A percentile compares a stretch with the other conserved stretches of the same genome.
Evolutionary conservation across 2,113 vertebrate species (phyloP).

Genomic region (Pelobates fuscus): DNA sequence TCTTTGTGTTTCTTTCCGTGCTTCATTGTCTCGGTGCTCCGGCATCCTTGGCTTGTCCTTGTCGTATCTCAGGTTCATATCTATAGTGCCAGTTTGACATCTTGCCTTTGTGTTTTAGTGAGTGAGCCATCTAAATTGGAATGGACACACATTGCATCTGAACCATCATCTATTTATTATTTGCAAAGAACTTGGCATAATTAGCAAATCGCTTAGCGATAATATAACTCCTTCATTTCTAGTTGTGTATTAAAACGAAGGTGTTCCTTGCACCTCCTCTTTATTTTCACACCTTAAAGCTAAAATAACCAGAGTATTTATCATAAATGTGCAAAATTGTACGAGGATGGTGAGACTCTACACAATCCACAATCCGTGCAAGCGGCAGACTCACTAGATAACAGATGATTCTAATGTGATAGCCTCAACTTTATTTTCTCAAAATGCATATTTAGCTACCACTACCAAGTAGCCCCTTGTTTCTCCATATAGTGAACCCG

Average conservation of each 20-base stretch:
- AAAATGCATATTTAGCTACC: neutral
- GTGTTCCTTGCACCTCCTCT: neutral
- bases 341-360: too few relatives aligned
- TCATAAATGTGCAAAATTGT: too few relatives aligned
- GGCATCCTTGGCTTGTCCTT: slow-evolving; percentile 40
- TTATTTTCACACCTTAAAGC: neutral
- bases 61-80: slow-evolving; percentile 30
- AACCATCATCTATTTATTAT: neutral
- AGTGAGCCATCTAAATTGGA: slow-evolving; percentile 13
- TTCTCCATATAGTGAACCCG: slow-evolving; percentile 24
- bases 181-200: neutral
- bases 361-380: too few relatives aligned
- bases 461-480: slow-evolving; percentile 21
- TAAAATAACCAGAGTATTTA: too few relatives aligned
- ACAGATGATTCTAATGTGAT: too few relatives aligned
- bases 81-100: neutral
- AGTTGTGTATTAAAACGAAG: neutral
- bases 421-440: too few relatives aligned
- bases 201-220: neutral
- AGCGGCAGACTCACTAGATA: too few relatives aligned
- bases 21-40: slow-evolving; percentile 28
- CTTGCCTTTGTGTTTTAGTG: slow-evolving; percentile 18
- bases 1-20: slow-evolving; percentile 21
- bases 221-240: slow-evolving; percentile 4
- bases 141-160: neutral